Conservation (phyloP, 2,797 vertebrate species). For the Leuciscus waleckii region DNA sequence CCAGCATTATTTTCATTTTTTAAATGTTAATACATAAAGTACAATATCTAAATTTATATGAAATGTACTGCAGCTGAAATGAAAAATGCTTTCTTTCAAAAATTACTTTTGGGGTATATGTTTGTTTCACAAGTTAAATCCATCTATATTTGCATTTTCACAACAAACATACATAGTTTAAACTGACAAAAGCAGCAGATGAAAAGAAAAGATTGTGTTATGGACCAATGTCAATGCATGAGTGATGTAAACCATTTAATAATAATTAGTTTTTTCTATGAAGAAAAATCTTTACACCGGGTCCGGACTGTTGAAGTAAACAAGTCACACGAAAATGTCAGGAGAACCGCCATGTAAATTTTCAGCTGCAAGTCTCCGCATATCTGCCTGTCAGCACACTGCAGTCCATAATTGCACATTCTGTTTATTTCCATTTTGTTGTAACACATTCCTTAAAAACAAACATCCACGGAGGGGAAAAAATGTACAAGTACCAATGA, state of each 20-base stretch:
- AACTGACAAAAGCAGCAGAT: conserved; percentile 69
- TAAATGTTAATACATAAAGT: not conserved
- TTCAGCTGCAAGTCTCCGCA: conserved; percentile 67
- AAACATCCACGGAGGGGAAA: conserved; percentile 61
- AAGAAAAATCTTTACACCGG: conserved; percentile 78
- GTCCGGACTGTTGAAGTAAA: conserved; percentile 70
- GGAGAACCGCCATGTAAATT: conserved; percentile 56
- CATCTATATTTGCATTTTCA: conserved; percentile 74
- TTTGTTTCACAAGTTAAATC: not conserved
- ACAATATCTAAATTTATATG: not conserved
- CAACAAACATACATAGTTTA: conserved; percentile 74
- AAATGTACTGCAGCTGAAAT: not conserved
- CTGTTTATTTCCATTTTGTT: conserved; percentile 65
- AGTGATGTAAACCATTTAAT: conserved; percentile 75
- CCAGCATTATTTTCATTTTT: not conserved
- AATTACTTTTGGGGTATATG: not conserved
- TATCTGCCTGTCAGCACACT: conserved; percentile 65
- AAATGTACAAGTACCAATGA: conserved; percentile 66
- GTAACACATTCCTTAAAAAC: conserved; percentile 69
- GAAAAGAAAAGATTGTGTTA: conserved; percentile 66
- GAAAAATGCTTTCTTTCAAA: too few species aligned
- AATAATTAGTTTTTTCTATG: conserved; percentile 74
- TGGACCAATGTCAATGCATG: conserved; percentile 59
- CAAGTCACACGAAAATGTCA: conserved; percentile 53
- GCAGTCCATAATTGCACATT: conserved; percentile 58